A percentile compares a stretch with the other conserved stretches of the same genome.
phyloP scores from a whole-genome alignment of 1,140 invertebrate genomes.

The Chrysoperla carnea region DNA sequence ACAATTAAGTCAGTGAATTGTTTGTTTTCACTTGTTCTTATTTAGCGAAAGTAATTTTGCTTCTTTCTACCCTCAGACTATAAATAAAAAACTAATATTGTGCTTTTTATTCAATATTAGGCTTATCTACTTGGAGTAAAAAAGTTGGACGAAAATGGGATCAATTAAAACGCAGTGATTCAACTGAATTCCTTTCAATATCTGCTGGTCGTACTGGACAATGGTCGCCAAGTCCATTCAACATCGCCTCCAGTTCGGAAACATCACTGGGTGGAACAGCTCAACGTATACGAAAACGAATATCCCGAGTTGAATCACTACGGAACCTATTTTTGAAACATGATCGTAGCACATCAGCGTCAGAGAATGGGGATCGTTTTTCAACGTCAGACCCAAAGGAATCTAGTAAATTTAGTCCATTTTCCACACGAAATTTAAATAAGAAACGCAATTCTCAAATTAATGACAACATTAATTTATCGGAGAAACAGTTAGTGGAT shows the following conservation, averaged over 20 bases:
- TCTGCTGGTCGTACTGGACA: slow-evolving; percentile 23
- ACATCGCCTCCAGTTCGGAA: slow-evolving; percentile 5
- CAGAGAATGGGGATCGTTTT: slow-evolving; percentile 5
- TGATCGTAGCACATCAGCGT: slow-evolving; percentile 10
- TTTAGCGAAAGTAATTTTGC: not conserved
- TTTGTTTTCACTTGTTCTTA: no score
- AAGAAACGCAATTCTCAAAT: slow-evolving; percentile 9
- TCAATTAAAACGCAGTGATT: slow-evolving; percentile 36
- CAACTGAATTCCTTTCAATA: slow-evolving; percentile 30
- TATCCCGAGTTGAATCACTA: slow-evolving; percentile 36
- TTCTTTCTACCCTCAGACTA: not conserved
- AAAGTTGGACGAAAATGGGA: slow-evolving; percentile 44
- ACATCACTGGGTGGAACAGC: not conserved
- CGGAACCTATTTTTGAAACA: slow-evolving; percentile 28
- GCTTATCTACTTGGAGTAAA: slow-evolving; percentile 43
- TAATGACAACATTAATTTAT: slow-evolving; percentile 12
- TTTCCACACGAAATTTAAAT: slow-evolving; percentile 8
- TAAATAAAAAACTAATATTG: not conserved
- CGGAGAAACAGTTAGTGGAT: slow-evolving; percentile 13
- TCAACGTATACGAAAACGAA: slow-evolving; percentile 21
- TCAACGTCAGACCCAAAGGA: slow-evolving; percentile 6
- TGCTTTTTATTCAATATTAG: slow-evolving; percentile 16
- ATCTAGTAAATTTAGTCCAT: slow-evolving; percentile 6
- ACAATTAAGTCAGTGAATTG: no score
- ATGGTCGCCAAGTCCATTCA: slow-evolving; percentile 27